Conservation (phyloP, 2,113 vertebrate species). For the Pleuronectes platessa region DNA sequence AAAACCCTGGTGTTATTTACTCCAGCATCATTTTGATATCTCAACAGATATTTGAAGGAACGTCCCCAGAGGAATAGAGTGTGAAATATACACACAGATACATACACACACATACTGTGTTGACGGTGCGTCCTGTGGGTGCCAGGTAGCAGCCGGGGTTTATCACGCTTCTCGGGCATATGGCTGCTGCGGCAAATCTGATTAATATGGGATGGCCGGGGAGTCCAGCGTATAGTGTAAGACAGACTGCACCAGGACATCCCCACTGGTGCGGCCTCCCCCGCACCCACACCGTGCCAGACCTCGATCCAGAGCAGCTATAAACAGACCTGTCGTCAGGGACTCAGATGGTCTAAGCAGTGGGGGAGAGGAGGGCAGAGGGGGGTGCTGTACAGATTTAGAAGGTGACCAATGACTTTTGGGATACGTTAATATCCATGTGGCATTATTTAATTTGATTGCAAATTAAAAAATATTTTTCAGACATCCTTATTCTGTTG, state of each 20-base stretch:
- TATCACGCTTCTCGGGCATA: constrained; percentile 84
- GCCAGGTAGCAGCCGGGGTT: constrained; percentile 75
- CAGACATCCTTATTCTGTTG: too few species aligned
- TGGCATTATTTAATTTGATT: background rate
- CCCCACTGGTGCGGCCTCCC: constrained; percentile 71
- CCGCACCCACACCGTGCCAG: constrained; percentile 65
- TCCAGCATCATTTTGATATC: constrained; percentile 23
- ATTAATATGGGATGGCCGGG: constrained; percentile 80
- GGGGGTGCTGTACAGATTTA: constrained; percentile 54
- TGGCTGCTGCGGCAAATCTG: constrained; percentile 83
- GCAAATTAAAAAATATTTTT: background rate
- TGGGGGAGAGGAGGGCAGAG: constrained; percentile 35
- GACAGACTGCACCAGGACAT: constrained; percentile 80
- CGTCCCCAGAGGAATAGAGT: constrained; percentile 47
- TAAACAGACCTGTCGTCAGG: constrained; percentile 79
- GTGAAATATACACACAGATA: constrained; percentile 47
- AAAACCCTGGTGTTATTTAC: background rate
- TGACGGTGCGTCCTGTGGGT: constrained; percentile 67
- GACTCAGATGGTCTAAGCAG: constrained; percentile 72
- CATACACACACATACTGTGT: constrained; percentile 50
- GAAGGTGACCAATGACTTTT: constrained; percentile 47
- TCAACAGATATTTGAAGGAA: constrained; percentile 56
- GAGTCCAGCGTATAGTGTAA: constrained; percentile 65
- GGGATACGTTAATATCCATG: constrained; percentile 6
- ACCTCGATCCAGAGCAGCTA: constrained; percentile 72